Conservation (phyloP, 1,140 invertebrate species). For the Nylanderia fulva region DNA sequence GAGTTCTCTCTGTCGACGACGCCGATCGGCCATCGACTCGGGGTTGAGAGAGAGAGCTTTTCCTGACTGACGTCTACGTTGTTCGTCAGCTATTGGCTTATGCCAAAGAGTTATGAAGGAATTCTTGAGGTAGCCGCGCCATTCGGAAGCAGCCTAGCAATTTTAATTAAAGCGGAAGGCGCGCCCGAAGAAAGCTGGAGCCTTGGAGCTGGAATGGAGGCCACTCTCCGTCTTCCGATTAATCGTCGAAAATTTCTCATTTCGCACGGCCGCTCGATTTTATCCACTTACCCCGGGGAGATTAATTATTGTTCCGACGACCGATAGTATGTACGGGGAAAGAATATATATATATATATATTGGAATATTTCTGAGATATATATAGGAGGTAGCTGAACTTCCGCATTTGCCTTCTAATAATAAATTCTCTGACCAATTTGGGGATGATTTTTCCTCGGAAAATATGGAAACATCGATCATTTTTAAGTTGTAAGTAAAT, state of each 20-base stretch:
- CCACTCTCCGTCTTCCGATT: constrained; percentile 23
- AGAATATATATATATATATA: no score
- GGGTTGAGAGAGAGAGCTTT: no score
- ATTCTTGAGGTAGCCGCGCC: constrained; percentile 75
- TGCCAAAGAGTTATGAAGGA: constrained; percentile 76
- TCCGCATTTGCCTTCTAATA: no score
- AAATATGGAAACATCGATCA: no score
- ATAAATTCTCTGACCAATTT: no score
- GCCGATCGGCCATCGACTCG: constrained; percentile 37
- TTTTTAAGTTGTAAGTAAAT: no score
- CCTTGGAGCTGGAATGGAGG: constrained; percentile 22
- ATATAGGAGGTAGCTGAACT: no score
- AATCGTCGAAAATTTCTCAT: constrained; percentile 53
- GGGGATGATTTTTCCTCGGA: no score
- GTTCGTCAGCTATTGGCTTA: not conserved
- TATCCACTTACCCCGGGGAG: not conserved
- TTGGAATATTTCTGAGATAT: no score
- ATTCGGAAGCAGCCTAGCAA: constrained; percentile 76
- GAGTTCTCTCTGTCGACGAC: constrained; percentile 34
- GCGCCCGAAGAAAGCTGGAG: not conserved
- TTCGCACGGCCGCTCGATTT: not conserved
- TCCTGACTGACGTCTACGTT: constrained; percentile 10
- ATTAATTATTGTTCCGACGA: constrained; percentile 25
- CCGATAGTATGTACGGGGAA: no score
- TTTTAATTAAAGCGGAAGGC: constrained; percentile 80